A percentile compares a stretch with the other conserved stretches of the same genome.
phyloP scores from a whole-genome alignment of 2,888 invertebrate genomes.

The Ashinkailepas kermadecensis region DNA sequence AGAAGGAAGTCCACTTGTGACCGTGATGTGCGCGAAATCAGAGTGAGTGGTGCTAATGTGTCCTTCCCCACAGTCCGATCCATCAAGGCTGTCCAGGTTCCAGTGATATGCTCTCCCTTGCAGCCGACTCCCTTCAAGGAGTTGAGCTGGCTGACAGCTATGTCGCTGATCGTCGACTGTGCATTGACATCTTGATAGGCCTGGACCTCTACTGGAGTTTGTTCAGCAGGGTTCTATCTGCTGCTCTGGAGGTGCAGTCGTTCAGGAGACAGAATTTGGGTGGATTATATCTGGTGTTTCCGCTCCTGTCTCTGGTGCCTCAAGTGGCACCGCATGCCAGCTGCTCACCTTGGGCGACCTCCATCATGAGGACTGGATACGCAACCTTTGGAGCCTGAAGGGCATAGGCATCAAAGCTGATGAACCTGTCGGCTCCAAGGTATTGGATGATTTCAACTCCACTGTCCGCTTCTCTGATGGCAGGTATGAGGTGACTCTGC shows the following conservation, averaged over 20 bases:
- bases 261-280: background rate
- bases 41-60: no score
- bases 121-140: no score
- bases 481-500: background rate
- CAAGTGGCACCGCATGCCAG: background rate
- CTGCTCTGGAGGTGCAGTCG: background rate
- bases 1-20: no score
- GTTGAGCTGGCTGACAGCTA: no score
- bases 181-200: no score
- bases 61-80: no score
- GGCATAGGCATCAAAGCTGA: background rate
- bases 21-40: no score
- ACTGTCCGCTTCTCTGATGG: background rate
- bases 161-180: no score
- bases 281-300: background rate
- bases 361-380: background rate
- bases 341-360: background rate
- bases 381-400: background rate
- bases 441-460: background rate
- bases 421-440: background rate
- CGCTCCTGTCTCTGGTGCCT: background rate
- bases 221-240: no score
- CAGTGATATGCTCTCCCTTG: no score
- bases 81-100: no score
- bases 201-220: no score